Evolutionary conservation across 2,888 invertebrate species (phyloP).

Genomic region (Xiphydria camelus): DNA sequence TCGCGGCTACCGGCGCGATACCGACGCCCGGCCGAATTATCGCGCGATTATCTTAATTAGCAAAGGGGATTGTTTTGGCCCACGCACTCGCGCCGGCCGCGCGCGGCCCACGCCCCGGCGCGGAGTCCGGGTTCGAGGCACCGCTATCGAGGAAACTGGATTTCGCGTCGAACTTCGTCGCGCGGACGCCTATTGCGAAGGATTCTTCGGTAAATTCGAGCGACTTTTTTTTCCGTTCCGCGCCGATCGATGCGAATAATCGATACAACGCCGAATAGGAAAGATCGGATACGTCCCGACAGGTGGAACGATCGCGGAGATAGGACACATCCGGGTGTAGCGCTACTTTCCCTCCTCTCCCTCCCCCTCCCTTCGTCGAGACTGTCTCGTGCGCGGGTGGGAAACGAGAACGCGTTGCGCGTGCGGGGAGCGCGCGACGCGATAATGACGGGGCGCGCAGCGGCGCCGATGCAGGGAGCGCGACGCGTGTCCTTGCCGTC

Average conservation of each 20-base stretch:
- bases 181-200: no score
- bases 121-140: constrained; percentile 5
- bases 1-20: no score
- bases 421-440: constrained; percentile 13
- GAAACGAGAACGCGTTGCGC: no score
- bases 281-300: no score
- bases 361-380: no score
- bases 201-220: no score
- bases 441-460: constrained; percentile 25
- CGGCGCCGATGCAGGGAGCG: constrained; percentile 18
- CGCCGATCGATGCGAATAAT: no score
- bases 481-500: constrained; percentile 42
- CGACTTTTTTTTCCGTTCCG: no score
- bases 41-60: constrained; percentile 54
- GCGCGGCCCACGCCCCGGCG: constrained; percentile 21
- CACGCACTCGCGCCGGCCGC: constrained; percentile 34
- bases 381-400: constrained; percentile 1
- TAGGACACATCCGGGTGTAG: no score
- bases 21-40: constrained; percentile 38
- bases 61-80: constrained; percentile 48
- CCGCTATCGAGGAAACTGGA: constrained; percentile 4
- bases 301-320: no score
- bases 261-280: no score
- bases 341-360: constrained; percentile 1
- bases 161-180: no score